Conservation (phyloP, 2,888 invertebrate species). For the Anticlea derivata region DNA sequence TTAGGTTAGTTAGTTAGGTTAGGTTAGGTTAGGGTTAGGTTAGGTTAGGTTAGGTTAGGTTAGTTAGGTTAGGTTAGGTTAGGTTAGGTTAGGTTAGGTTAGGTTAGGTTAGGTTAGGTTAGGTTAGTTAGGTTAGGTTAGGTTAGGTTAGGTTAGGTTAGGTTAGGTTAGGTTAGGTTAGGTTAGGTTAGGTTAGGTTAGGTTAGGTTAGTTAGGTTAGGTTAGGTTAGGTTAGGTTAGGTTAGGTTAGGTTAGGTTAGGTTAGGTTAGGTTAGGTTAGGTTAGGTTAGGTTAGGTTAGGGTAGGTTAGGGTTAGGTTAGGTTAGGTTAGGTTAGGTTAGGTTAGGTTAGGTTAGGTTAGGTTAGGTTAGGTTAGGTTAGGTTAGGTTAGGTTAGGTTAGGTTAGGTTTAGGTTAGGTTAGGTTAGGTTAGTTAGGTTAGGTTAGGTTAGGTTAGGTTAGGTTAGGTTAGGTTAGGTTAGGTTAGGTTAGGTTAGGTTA, state of each 20-base stretch:
- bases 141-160: conserved; percentile 32
- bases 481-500: conserved; percentile 28
- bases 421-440: conserved; percentile 37
- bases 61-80: conserved; percentile 36
- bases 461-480: conserved; percentile 31
- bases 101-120: conserved; percentile 36
- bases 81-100: conserved; percentile 36
- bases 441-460: conserved; percentile 31
- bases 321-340: conserved; percentile 33
- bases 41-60: conserved; percentile 39
- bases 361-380: conserved; percentile 32
- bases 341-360: conserved; percentile 28
- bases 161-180: conserved; percentile 32
- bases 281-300: conserved; percentile 24
- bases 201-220: conserved; percentile 33
- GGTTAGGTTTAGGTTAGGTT: conserved; percentile 39
- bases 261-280: conserved; percentile 35
- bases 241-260: conserved; percentile 32
- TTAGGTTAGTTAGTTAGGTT: conserved; percentile 35
- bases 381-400: conserved; percentile 37
- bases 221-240: conserved; percentile 35
- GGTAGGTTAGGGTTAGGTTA: conserved; percentile 27
- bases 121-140: conserved; percentile 40
- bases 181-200: conserved; percentile 35
- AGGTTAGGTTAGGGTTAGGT: conserved; percentile 39